Evolutionary conservation across 2,888 invertebrate genomes (phyloP).

Genomic region (Drosophila formosana): DNA sequence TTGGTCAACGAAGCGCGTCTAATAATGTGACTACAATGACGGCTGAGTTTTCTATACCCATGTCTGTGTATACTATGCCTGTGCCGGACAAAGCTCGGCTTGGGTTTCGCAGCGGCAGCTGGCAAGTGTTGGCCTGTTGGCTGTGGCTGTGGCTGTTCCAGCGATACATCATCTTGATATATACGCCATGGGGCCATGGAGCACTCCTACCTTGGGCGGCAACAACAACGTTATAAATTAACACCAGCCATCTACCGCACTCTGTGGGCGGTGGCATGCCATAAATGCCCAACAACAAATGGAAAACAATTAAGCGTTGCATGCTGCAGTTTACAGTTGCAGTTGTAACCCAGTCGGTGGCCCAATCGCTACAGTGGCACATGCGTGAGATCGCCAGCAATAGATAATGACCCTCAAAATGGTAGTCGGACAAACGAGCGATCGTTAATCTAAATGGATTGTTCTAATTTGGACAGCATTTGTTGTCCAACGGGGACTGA

Average conservation of each 20-base stretch:
- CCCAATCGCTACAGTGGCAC: conserved; percentile 39
- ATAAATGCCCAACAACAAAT: conserved; percentile 63
- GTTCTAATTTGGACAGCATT: conserved; percentile 15
- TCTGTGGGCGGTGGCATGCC: conserved; percentile 66
- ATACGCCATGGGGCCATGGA: conserved; percentile 43
- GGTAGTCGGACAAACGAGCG: conserved; percentile 67
- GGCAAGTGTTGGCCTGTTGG: conserved; percentile 49
- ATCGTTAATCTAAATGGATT: conserved; percentile 66
- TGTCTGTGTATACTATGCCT: not conserved
- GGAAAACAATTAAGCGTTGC: conserved; percentile 71
- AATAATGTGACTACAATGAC: conserved; percentile 77
- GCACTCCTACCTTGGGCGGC: conserved; percentile 42
- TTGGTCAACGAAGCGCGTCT: conserved; percentile 76
- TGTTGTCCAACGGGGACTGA: not conserved
- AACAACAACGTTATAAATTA: conserved; percentile 63
- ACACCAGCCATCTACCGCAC: conserved; percentile 50
- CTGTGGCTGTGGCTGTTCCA: conserved; percentile 11
- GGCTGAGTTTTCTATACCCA: conserved; percentile 19
- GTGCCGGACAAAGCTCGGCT: conserved; percentile 55
- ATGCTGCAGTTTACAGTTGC: conserved; percentile 42
- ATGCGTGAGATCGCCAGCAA: conserved; percentile 57
- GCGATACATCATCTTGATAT: conserved; percentile 67
- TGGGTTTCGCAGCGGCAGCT: conserved; percentile 46
- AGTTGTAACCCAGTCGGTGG: conserved; percentile 15
- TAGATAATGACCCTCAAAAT: conserved; percentile 58